A percentile compares a stretch with the other conserved stretches of the same genome.
Conservation (phyloP, 2,113 vertebrate species). For the Hipposideros armiger region DNA sequence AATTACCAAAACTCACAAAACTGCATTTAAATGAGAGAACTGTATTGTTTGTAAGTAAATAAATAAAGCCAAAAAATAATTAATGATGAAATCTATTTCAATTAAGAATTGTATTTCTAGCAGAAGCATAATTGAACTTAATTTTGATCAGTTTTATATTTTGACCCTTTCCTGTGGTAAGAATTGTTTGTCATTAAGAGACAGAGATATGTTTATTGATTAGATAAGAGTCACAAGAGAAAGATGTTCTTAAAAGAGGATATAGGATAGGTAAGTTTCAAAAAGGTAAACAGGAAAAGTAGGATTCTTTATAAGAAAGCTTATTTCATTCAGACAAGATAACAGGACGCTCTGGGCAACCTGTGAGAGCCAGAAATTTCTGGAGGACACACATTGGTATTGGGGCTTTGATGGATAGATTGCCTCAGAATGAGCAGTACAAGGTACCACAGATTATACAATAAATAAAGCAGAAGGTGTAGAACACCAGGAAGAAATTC, state of each 20-base stretch:
- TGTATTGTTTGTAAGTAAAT: not conserved
- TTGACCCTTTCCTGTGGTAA: not conserved
- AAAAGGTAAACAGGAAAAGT: not conserved
- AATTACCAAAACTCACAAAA: not conserved
- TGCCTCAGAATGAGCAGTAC: not conserved
- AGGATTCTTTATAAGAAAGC: not conserved
- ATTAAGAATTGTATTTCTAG: not conserved
- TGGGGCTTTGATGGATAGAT: not conserved
- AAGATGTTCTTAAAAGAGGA: not conserved
- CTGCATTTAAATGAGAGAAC: not conserved
- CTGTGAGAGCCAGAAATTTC: not conserved
- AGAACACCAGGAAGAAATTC: not conserved
- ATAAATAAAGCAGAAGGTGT: not conserved
- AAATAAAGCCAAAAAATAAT: not conserved
- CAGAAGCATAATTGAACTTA: not conserved
- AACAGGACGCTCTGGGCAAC: not conserved
- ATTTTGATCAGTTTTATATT: not conserved
- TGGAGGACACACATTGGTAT: not conserved
- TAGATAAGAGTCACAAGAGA: not conserved
- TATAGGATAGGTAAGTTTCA: not conserved
- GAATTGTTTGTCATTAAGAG: not conserved
- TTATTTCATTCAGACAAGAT: not conserved
- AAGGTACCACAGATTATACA: not conserved
- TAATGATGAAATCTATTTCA: not conserved
- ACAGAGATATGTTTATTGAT: not conserved